Evolutionary conservation across 2,797 vertebrate species (phyloP).

Genomic region (Corythornis leucogaster): DNA sequence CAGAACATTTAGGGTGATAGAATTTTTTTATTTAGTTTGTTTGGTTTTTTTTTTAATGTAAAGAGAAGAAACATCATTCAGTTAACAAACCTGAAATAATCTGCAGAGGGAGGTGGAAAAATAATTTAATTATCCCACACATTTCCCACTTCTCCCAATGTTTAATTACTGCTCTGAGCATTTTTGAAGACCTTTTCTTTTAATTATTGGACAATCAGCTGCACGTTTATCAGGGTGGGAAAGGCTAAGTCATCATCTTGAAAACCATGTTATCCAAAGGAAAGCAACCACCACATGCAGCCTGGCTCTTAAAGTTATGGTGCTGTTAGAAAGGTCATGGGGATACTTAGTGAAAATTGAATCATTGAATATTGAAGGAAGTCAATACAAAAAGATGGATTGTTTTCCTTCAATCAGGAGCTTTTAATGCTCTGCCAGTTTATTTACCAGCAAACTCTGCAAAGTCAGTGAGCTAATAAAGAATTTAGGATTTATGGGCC

Average conservation of each 20-base stretch:
- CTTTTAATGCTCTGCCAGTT: conserved; percentile 64
- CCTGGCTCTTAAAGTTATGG: conserved; percentile 75
- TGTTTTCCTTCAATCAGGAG: conserved; percentile 70
- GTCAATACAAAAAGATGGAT: conserved; percentile 76
- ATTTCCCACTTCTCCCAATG: background rate
- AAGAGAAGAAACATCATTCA: background rate
- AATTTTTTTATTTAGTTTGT: background rate
- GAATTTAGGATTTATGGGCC: conserved; percentile 56
- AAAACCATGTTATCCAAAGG: conserved; percentile 55
- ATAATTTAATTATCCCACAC: conserved; percentile 18
- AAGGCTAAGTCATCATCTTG: conserved; percentile 59
- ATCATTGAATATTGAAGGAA: conserved; percentile 40
- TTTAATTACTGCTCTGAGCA: conserved; percentile 40
- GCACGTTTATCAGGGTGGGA: conserved; percentile 48
- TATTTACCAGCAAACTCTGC: conserved; percentile 70
- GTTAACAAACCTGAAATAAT: conserved; percentile 22
- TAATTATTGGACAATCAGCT: conserved; percentile 53
- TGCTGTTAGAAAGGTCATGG: conserved; percentile 66
- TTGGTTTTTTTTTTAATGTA: background rate
- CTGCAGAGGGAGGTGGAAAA: conserved; percentile 19
- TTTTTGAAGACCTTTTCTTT: conserved; percentile 59
- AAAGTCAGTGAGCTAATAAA: conserved; percentile 69
- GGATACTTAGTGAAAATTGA: conserved; percentile 75
- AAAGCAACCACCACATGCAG: conserved; percentile 73
- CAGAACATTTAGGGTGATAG: background rate